Percentiles rank a stretch among this genome's conserved stretches.
These are phyloP conservation scores for Aleiodes sp. DNA, from an alignment of 1,140 invertebrate species.

Conservation along the genomic window DNA sequence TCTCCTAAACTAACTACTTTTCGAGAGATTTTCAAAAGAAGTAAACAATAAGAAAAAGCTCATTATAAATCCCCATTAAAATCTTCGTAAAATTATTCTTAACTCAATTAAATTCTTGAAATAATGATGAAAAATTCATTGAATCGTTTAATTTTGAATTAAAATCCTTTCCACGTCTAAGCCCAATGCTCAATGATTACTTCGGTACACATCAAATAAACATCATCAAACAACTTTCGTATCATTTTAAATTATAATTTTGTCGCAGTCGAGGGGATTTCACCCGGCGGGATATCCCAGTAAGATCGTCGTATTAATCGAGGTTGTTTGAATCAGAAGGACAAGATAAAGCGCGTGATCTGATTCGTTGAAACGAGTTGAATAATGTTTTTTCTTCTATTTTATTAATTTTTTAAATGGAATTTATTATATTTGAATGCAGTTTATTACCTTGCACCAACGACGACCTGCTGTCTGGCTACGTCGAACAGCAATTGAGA, in stretches of 20 bases:
- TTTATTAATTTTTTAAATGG: neutral
- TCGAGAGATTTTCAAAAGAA: too few species aligned
- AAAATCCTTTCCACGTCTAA: too few species aligned
- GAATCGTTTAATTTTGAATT: too few species aligned
- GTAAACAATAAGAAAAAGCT: too few species aligned
- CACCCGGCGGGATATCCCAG: neutral
- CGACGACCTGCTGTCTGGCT: constrained; percentile 81
- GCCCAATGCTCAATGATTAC: too few species aligned
- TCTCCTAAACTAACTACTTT: too few species aligned
- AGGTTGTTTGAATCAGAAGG: neutral
- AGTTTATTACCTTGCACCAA: constrained; percentile 76
- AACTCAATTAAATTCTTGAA: too few species aligned
- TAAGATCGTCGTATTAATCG: constrained; percentile 18
- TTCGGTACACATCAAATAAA: constrained; percentile 2
- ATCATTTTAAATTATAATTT: constrained; percentile 3
- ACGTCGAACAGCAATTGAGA: constrained; percentile 85
- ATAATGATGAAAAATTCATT: too few species aligned
- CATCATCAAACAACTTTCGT: neutral
- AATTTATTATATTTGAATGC: neutral
- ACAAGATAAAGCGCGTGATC: constrained; percentile 17
- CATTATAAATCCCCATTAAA: too few species aligned
- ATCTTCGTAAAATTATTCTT: too few species aligned
- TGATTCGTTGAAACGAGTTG: constrained; percentile 21
- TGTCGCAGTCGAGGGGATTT: neutral
- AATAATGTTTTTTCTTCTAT: neutral